Base-by-base conservation (phyloP, 2,888 invertebrate species). In the Creontiades dilutus region DNA sequence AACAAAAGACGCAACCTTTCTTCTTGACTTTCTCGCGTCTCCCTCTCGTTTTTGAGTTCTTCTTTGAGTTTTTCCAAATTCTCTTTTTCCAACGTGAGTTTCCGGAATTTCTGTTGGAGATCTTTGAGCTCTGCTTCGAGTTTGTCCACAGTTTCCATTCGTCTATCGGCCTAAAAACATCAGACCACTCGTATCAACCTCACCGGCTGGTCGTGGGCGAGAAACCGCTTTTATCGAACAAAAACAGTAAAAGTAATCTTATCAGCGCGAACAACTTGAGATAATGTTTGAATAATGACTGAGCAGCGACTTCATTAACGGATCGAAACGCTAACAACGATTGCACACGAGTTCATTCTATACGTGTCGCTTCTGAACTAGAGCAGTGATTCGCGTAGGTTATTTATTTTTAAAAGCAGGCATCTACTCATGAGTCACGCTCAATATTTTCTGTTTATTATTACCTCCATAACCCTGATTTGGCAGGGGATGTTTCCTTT, bases 21-120 rank as follows among this genome's bases (percentile, higher is more conserved):
- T 61, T 91, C 91, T 14, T 86, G 61, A n/a, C 86, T 52, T 84
- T 91, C 46, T 23, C 84, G n/a, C 9, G 23, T 61, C n/a, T 89
- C 75, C 68, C 80, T 86, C 57, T 91, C 90, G 82, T 91, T 37
- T 52, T 89, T 90, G 27, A 91, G 80, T 80, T 91, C 90, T 12
- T 91, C 90, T 52, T 96, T 95, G 93, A 97, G 97, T 91, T 95
- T 94, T 92, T 96, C 96, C 80, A 97, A 93, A 93, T 97, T 97
- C 19, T 96, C 95, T 92, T 96, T 95, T 90, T 96, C 95, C 4
- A 96, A 95, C n/a, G 95, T 94, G 89, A 97, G 95, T 90, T 96
- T 96, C 13, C 96, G 95, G 2, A 95, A 94, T 92, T 97, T 97
- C 16, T 95, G 95, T 61, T 95, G 95, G 91, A 97, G 93, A 92